Conservation (phyloP, 1,140 invertebrate genomes). For the Acromyrmex charruanus region DNA sequence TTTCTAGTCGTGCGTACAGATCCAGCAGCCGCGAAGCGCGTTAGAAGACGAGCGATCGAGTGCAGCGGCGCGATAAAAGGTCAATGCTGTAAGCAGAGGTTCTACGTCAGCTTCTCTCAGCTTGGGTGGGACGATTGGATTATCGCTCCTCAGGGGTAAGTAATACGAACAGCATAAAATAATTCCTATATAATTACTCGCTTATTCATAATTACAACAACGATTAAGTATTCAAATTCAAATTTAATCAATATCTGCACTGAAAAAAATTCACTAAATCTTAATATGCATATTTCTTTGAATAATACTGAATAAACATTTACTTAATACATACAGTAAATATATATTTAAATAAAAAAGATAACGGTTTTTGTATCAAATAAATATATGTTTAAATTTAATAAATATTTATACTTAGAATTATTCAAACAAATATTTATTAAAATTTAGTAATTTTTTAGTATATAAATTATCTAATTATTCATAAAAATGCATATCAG, state of each 20-base stretch:
- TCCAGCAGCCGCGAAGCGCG: slow-evolving; percentile 88
- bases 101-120: slow-evolving; percentile 96
- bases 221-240: too few species aligned
- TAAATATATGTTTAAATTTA: too few species aligned
- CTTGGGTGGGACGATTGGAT: slow-evolving; percentile 98
- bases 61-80: slow-evolving; percentile 92
- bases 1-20: slow-evolving; percentile 95
- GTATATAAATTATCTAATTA: neutral
- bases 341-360: too few species aligned
- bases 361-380: too few species aligned
- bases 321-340: too few species aligned
- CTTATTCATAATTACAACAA: neutral
- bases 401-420: too few species aligned
- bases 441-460: too few species aligned
- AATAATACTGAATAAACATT: too few species aligned
- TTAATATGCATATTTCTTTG: too few species aligned
- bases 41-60: slow-evolving; percentile 93
- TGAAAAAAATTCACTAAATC: too few species aligned
- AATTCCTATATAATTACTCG: neutral
- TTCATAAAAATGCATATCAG: neutral
- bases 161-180: neutral
- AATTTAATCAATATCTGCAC: too few species aligned
- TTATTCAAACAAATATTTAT: too few species aligned
- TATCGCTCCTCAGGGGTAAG: slow-evolving; percentile 92
- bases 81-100: slow-evolving; percentile 96